Conservation (phyloP, 2,113 vertebrate species). For the Opisthocomus hoazin region DNA sequence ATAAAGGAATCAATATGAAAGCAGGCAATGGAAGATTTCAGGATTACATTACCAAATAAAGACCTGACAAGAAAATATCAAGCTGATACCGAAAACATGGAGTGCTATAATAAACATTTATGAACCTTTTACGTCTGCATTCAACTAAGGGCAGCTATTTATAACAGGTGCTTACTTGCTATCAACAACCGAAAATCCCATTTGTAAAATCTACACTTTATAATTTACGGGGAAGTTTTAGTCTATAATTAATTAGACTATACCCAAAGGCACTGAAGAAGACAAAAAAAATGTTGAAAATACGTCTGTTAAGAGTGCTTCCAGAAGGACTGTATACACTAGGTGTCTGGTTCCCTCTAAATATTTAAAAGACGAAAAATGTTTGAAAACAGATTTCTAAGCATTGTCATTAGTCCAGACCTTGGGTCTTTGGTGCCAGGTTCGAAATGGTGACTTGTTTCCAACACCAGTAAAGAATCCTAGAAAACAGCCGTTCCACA, state of each 20-base stretch:
- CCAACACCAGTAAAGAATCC: background rate
- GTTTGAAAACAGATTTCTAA: background rate
- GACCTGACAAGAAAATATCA: background rate
- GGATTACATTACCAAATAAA: background rate
- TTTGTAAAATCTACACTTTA: background rate
- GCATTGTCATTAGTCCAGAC: background rate
- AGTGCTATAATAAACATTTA: background rate
- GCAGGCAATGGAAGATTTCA: background rate
- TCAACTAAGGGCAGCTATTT: background rate
- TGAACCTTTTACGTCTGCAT: background rate
- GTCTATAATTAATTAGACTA: background rate
- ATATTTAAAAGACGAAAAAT: background rate
- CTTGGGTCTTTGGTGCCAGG: background rate
- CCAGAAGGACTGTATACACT: background rate
- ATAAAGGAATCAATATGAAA: slow-evolving; percentile 12
- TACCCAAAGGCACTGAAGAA: background rate
- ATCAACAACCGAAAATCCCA: background rate
- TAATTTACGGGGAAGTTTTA: slow-evolving; percentile 7
- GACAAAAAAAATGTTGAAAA: background rate
- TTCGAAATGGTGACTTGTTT: background rate
- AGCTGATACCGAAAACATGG: background rate
- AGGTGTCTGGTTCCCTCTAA: background rate
- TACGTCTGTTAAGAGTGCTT: background rate
- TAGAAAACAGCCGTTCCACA: background rate
- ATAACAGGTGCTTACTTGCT: background rate